A percentile compares a stretch with the other conserved stretches of the same genome.
Evolutionary conservation across 2,113 vertebrate species (phyloP).

Genomic region (Hemiscyllium ocellatum): DNA sequence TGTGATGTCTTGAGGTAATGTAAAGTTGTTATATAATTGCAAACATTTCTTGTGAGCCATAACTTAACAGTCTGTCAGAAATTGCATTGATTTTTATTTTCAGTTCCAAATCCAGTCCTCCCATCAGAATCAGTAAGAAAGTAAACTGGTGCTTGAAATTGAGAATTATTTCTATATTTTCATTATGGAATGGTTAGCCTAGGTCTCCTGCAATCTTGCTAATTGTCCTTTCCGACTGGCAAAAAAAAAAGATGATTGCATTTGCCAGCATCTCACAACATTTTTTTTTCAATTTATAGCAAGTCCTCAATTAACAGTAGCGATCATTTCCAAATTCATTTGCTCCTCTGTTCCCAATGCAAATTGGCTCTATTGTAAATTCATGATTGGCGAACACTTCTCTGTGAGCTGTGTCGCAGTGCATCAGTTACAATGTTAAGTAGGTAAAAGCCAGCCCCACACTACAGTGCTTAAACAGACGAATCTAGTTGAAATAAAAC

Average conservation of each 20-base stretch:
- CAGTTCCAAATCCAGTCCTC: not conserved
- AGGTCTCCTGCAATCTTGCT: not conserved
- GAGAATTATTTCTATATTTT: not conserved
- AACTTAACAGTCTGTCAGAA: not conserved
- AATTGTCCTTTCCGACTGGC: not conserved
- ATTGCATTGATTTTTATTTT: not conserved
- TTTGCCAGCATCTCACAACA: not conserved
- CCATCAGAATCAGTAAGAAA: not conserved
- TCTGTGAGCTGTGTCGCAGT: not conserved
- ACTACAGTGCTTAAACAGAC: not conserved
- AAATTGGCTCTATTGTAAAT: not conserved
- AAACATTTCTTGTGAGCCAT: not conserved
- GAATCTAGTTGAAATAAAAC: not conserved
- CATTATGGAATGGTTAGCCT: not conserved
- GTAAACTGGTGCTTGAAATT: not conserved
- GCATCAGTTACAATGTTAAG: conserved; percentile 10
- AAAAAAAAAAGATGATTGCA: not conserved
- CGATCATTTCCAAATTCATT: not conserved
- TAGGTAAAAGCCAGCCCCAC: not conserved
- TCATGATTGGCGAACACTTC: not conserved
- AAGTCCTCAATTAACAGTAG: not conserved
- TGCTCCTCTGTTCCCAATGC: not conserved
- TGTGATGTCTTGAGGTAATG: not conserved
- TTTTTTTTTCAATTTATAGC: not conserved
- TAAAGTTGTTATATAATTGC: not conserved